Conservation (phyloP, 2,113 vertebrate species). For the Anoura caudifer region DNA sequence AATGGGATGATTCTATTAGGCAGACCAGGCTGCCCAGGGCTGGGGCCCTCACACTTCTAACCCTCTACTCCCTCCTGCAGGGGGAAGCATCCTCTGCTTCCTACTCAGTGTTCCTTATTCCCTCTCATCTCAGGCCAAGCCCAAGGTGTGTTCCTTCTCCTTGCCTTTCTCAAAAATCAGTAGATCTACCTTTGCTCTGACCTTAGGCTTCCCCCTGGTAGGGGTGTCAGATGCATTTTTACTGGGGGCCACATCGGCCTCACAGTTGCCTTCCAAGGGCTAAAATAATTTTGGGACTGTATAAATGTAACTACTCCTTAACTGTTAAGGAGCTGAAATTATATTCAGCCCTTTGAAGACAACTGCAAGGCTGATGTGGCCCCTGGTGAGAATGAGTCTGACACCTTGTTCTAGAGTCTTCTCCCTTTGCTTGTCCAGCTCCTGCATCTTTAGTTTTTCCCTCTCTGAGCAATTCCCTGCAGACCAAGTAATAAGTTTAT, state of each 20-base stretch:
- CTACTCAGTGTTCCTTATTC: neutral
- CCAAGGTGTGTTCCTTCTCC: neutral
- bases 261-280: too few relatives aligned
- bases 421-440: neutral
- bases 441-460: neutral
- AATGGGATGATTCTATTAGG: slow-evolving; percentile 40
- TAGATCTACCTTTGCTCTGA: neutral
- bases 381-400: too few relatives aligned
- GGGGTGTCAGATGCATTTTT: too few relatives aligned
- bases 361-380: too few relatives aligned
- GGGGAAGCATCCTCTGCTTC: neutral
- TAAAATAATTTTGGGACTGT: too few relatives aligned
- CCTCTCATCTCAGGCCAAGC: neutral
- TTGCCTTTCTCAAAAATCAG: neutral
- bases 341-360: too few relatives aligned
- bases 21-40: neutral
- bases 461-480: neutral
- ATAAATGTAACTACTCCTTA: too few relatives aligned
- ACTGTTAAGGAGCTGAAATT: too few relatives aligned
- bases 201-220: neutral
- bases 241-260: too few relatives aligned
- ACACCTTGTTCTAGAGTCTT: too few relatives aligned
- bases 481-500: neutral
- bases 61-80: neutral
- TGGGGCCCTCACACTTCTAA: neutral